phyloP scores from a whole-genome alignment of 2,888 invertebrate genomes.

The Diarsia rubi region DNA sequence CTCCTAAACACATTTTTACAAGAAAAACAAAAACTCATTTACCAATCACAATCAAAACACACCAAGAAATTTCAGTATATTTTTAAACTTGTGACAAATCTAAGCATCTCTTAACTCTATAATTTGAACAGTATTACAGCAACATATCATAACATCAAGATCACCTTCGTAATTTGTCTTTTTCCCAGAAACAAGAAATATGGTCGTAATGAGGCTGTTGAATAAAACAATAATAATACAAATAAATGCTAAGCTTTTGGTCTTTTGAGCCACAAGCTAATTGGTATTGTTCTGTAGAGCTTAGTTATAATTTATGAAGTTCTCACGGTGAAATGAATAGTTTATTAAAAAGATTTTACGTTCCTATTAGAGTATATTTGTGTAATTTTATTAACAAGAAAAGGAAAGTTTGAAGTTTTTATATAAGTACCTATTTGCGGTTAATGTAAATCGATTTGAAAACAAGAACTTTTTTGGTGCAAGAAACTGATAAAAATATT shows the following conservation, averaged over 20 bases:
- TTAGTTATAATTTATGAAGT: slow-evolving; percentile 58
- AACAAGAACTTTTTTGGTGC: slow-evolving; percentile 7
- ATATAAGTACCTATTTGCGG: slow-evolving; percentile 43
- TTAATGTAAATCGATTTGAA: slow-evolving; percentile 39
- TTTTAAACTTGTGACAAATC: slow-evolving; percentile 66
- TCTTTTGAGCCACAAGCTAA: slow-evolving; percentile 69
- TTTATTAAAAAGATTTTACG: not conserved
- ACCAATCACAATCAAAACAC: slow-evolving; percentile 3
- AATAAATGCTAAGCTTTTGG: slow-evolving; percentile 56
- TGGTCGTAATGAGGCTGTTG: slow-evolving; percentile 74
- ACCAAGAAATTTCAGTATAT: slow-evolving; percentile 1
- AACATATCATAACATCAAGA: slow-evolving; percentile 77
- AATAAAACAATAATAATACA: slow-evolving; percentile 63
- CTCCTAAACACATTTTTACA: not conserved
- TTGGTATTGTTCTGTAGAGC: slow-evolving; percentile 69
- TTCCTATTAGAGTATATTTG: slow-evolving; percentile 13
- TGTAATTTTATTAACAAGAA: slow-evolving; percentile 22
- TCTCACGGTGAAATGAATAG: slow-evolving; percentile 57
- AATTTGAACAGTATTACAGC: slow-evolving; percentile 73
- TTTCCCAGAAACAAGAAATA: slow-evolving; percentile 81
- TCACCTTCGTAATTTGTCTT: slow-evolving; percentile 84
- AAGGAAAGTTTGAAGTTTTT: slow-evolving; percentile 29
- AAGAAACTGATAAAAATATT: not conserved
- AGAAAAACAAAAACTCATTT: not conserved
- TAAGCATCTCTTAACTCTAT: slow-evolving; percentile 74